Base-by-base conservation (phyloP, 1,140 invertebrate genomes). In the Nephotettix cincticeps region DNA sequence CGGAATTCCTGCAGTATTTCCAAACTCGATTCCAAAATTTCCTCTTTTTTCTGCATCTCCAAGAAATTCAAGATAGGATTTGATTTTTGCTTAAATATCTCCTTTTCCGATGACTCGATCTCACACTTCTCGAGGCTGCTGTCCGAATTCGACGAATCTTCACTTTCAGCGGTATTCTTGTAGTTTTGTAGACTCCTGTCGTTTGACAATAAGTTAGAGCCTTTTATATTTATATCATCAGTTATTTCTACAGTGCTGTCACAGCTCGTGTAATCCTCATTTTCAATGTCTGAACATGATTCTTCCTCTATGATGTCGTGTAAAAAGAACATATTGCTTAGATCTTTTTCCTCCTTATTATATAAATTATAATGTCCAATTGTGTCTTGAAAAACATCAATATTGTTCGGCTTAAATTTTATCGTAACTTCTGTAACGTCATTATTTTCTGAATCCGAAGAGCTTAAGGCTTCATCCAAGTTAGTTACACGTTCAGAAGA, bases 271-370 rank as follows among this genome's bases (percentile, higher is more conserved):
- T 65, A 36, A 36, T 65, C 63, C 19, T 67, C 32, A 40, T 43
- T 67, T 21, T 67, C 64, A 4, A 40, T 45, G 25, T 67, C 64
- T 9, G 32, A 67, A 21, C 40, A 67, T 14, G 63, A 36, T 67
- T 67, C 64, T 11, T 67, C 32, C 21, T 67, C 64, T 11, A 43
- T 43, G 19, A 36, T 25, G 29, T 65, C 63, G 11, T 61, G 56
- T 25, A 61, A 28, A 28, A 9, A 25, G 25, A 61, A 28, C 25
- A 61, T 28, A 28, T 28, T 61, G 9, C 1, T 61, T 4, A 27
- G 4, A 51, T 51, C 21, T 51, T 51, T 51, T 6, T 21, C 21
- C 6, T 3, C n/a, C 14, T 51, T 51, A n/a, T n/a, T n/a, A n/a
- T n/a, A n/a, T n/a, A n/a, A n/a, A n/a, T n/a, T n/a, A n/a, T n/a